Percentiles rank a stretch among this genome's conserved stretches.
These are phyloP conservation scores for Platycheirus rosarum DNA, from an alignment of 2,888 invertebrate species.

Conservation along the genomic window DNA sequence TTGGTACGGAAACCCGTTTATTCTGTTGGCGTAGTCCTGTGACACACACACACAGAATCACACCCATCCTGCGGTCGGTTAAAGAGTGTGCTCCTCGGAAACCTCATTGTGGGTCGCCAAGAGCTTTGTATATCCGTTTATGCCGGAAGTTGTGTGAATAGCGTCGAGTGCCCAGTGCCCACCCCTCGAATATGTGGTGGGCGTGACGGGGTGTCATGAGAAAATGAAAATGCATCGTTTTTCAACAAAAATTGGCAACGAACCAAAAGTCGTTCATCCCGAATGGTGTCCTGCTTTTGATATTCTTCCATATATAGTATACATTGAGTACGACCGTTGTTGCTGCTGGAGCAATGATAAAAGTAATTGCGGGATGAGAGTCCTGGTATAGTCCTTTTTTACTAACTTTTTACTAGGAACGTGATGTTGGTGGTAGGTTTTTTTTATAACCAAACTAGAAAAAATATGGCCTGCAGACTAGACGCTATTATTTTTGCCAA, in stretches of 20 bases:
- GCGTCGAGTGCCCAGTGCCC: conserved; percentile 1
- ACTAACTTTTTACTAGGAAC: conserved; percentile 8
- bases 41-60: conserved; percentile 5
- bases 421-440: background rate
- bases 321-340: background rate
- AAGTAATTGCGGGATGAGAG: conserved; percentile 62
- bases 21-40: conserved; percentile 24
- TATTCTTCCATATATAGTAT: conserved; percentile 8
- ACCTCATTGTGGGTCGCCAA: conserved; percentile 54
- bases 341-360: conserved; percentile 64
- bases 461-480: conserved; percentile 49
- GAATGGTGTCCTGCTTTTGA: conserved; percentile 60
- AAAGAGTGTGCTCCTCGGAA: conserved; percentile 46
- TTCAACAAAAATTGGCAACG: conserved; percentile 69
- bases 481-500: conserved; percentile 65
- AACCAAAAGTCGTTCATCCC: conserved; percentile 72
- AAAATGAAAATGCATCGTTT: conserved; percentile 74
- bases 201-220: conserved; percentile 72
- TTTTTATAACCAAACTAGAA: conserved; percentile 1
- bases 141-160: conserved; percentile 42
- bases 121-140: conserved; percentile 25
- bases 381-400: conserved; percentile 22
- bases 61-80: conserved; percentile 23
- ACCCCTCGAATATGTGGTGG: conserved; percentile 42
- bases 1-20: conserved; percentile 2